Percentiles rank a stretch among this genome's conserved stretches.
phyloP scores from a whole-genome alignment of 2,888 invertebrate genomes.

The Drosophila monieri region DNA sequence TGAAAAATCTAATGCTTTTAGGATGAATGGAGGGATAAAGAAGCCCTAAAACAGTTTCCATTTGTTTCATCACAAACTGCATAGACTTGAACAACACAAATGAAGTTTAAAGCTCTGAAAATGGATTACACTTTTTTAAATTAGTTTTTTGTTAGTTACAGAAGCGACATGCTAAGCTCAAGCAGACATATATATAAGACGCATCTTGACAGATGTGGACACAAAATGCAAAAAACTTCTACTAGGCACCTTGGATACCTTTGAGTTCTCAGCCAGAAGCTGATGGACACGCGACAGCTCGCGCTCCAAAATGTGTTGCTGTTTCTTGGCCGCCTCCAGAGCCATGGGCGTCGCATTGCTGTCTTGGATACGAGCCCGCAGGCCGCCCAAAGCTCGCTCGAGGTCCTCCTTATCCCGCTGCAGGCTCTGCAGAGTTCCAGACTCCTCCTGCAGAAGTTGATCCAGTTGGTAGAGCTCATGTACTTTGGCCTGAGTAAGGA shows the following conservation, averaged over 20 bases:
- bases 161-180: constrained; percentile 74
- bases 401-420: constrained; percentile 91
- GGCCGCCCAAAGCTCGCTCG: constrained; percentile 88
- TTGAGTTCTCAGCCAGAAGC: constrained; percentile 95
- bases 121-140: background rate
- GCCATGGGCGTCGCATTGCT: constrained; percentile 86
- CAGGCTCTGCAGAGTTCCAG: constrained; percentile 88
- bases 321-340: constrained; percentile 88
- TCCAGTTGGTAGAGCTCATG: constrained; percentile 90
- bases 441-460: constrained; percentile 90
- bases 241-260: constrained; percentile 90
- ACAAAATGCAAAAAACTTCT: constrained; percentile 83
- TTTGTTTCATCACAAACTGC: background rate
- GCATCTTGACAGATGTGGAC: constrained; percentile 17
- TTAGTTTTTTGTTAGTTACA: constrained; percentile 64
- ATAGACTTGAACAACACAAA: background rate
- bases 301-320: constrained; percentile 89
- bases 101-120: background rate
- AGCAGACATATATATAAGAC: constrained; percentile 49
- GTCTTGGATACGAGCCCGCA: constrained; percentile 88
- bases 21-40: background rate
- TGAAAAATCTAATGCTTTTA: background rate
- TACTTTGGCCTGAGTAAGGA: constrained; percentile 87
- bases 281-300: constrained; percentile 93
- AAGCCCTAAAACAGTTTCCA: background rate